phyloP scores from a whole-genome alignment of 2,797 vertebrate species.

The Sebastiscus tertius region DNA sequence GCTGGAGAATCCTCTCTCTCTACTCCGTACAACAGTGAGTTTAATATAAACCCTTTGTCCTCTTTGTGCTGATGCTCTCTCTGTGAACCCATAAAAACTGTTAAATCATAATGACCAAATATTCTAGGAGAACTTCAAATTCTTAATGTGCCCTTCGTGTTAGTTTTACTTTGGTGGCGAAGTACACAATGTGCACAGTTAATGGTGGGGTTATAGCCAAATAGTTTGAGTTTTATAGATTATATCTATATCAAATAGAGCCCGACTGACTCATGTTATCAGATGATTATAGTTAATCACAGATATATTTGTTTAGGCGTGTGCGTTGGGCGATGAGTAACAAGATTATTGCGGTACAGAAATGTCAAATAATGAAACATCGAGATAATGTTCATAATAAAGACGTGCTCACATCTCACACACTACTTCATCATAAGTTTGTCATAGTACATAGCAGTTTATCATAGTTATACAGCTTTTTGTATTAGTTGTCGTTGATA shows the following conservation, averaged over 20 bases:
- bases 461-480: not conserved
- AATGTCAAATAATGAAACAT: not conserved
- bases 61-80: not conserved
- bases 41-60: not conserved
- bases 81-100: not conserved
- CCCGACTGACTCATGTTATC: not conserved
- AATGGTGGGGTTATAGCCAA: no score
- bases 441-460: not conserved
- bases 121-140: not conserved
- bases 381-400: not conserved
- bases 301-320: not conserved
- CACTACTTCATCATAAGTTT: not conserved
- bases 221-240: not conserved
- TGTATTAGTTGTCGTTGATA: not conserved
- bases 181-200: not conserved
- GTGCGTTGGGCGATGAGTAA: not conserved
- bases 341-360: not conserved
- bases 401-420: not conserved
- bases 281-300: no score
- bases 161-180: not conserved
- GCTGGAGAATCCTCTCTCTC: constrained; percentile 27
- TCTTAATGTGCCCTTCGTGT: not conserved
- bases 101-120: not conserved
- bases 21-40: constrained; percentile 62
- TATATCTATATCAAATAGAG: not conserved